Conservation (phyloP, 1,140 invertebrate genomes). For the Brachionus sp. region DNA sequence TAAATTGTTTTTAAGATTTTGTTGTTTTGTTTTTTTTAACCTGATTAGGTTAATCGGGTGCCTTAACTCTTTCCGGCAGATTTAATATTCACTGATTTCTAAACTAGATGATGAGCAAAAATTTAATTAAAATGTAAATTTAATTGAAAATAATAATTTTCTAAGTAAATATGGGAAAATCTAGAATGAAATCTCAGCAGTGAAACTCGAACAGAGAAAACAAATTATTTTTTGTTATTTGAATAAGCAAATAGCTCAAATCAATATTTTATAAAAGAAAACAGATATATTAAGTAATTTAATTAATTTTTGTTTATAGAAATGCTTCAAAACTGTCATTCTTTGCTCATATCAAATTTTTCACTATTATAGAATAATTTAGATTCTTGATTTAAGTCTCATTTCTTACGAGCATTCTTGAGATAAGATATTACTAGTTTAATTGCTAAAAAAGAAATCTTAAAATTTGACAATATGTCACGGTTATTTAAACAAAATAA, state of each 20-base stretch:
- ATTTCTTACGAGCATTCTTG: too few species aligned
- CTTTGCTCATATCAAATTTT: background rate
- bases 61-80: background rate
- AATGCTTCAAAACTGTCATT: background rate
- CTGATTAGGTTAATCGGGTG: background rate
- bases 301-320: background rate
- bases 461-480: too few species aligned
- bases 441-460: too few species aligned
- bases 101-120: background rate
- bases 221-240: slow-evolving; percentile 20
- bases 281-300: background rate
- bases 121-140: slow-evolving; percentile 37
- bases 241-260: background rate
- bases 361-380: background rate
- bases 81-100: background rate
- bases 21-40: background rate
- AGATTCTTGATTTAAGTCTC: background rate
- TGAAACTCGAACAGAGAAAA: background rate
- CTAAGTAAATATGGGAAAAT: background rate
- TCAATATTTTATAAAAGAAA: background rate
- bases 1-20: background rate
- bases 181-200: background rate
- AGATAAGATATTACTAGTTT: too few species aligned
- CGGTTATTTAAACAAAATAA: too few species aligned
- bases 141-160: background rate